Evolutionary conservation across 2,797 vertebrate species (phyloP), one percentile per base, ranked within the genome.

Genomic region (Stomatorhinus walkeri): DNA sequence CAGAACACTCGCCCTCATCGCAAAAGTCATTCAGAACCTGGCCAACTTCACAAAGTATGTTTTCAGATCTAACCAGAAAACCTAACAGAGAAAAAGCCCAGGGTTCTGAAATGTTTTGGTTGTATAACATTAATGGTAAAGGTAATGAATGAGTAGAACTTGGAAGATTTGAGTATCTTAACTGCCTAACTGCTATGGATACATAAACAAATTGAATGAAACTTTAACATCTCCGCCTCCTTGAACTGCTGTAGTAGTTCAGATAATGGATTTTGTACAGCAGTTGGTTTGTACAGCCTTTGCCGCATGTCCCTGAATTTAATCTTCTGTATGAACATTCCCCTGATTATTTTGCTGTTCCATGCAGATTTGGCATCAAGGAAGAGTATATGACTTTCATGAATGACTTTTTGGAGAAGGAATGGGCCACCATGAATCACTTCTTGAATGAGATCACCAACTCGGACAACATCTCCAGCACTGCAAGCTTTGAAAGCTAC

Each of bases 331-430:
- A 43, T 59, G 12, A 87, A 87, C 51, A 54, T 19, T 59, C 14
- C 28, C 19, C 16, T 16, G n/a, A 19, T 43, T 40, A 40, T 43
- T 79, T 79, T 40, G 4, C 36, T 6, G 0, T 24, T 16, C 28
- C 87, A 56, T 85, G 14, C 92, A 99, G 98, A 94, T 99, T 99
- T 90, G 98, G 97, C 2, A 98, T 97, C 93, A 99, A 99, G 93
- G 98, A 99, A 89, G 98, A 99, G 91, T 99, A 99, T 92, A 99
- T 99, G 97, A 95, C 97, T 54, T 99, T 99, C 92, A 99, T 99
- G 98, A 99, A 99, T 88, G 97, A 98, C 92, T 99, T 99, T 93
- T 92, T 99, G 94, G 98, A 99, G 91, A 97, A 98, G 0, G 98
- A 99, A 91, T 99, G 98, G 97, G 96, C 96, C 24, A 97, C 97